phyloP scores from a whole-genome alignment of 2,113 vertebrate species.

The Ammodytes marinus region DNA sequence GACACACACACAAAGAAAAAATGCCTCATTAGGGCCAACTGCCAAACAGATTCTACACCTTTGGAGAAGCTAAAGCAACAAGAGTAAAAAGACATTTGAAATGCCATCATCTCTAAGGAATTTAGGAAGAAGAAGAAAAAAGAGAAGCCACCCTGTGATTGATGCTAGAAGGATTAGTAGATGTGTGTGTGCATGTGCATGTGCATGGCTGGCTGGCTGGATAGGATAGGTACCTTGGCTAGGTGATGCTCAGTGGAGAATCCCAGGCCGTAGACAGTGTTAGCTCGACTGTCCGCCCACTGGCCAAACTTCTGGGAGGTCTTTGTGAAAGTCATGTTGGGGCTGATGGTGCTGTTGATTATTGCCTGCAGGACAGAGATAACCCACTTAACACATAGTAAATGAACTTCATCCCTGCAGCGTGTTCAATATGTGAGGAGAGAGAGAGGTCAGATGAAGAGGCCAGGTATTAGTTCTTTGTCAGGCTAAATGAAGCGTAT shows the following conservation, averaged over 20 bases:
- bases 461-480: background rate
- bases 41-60: slow-evolving; percentile 61
- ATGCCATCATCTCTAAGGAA: slow-evolving; percentile 33
- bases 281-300: slow-evolving; percentile 96
- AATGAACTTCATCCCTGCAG: slow-evolving; percentile 25
- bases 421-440: background rate
- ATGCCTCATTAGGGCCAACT: slow-evolving; percentile 66
- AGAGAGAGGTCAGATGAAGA: slow-evolving; percentile 1
- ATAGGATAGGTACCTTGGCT: slow-evolving; percentile 87
- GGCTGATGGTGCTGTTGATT: slow-evolving; percentile 99
- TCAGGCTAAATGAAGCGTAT: background rate
- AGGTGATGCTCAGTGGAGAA: slow-evolving; percentile 99
- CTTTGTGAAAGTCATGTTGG: slow-evolving; percentile 99
- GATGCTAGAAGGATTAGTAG: slow-evolving; percentile 33
- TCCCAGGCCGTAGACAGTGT: slow-evolving; percentile 97
- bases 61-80: slow-evolving; percentile 24
- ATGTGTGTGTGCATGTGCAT: slow-evolving; percentile 17
- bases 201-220: slow-evolving; percentile 4
- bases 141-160: slow-evolving; percentile 7
- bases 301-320: slow-evolving; percentile 99
- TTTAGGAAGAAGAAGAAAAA: slow-evolving; percentile 12
- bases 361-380: slow-evolving; percentile 91
- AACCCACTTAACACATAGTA: slow-evolving; percentile 50
- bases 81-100: slow-evolving; percentile 13
- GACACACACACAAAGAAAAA: slow-evolving; percentile 48